A percentile compares a stretch with the other conserved stretches of the same genome.
phyloP scores from a whole-genome alignment of 1,140 invertebrate species.

The Zaprionus tsacasi region DNA sequence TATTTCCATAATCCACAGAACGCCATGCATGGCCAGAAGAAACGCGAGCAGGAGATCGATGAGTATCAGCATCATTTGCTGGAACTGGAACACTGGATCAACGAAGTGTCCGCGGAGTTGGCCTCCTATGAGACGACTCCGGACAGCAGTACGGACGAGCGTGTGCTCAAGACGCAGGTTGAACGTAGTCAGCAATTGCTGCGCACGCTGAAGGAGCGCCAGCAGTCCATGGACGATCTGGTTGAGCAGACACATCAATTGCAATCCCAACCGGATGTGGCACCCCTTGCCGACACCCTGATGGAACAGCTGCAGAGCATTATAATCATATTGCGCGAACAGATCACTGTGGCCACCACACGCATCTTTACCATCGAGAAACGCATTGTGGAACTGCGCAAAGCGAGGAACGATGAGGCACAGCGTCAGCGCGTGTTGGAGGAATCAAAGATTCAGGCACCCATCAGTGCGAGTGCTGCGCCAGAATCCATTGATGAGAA shows the following conservation, averaged over 20 bases:
- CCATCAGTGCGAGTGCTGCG: constrained; percentile 23
- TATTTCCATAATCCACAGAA: constrained; percentile 64
- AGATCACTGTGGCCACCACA: constrained; percentile 76
- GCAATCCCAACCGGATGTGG: constrained; percentile 76
- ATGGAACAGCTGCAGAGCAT: constrained; percentile 78
- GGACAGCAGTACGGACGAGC: constrained; percentile 69
- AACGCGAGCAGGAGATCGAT: constrained; percentile 86
- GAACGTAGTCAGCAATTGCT: constrained; percentile 72
- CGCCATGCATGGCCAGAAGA: constrained; percentile 85
- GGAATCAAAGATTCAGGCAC: constrained; percentile 67
- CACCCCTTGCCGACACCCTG: constrained; percentile 69
- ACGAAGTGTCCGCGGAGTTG: constrained; percentile 75
- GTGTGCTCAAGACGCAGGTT: constrained; percentile 70
- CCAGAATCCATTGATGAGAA: constrained; percentile 66
- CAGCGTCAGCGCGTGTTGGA: constrained; percentile 63
- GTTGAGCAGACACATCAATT: constrained; percentile 73
- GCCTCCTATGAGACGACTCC: constrained; percentile 70
- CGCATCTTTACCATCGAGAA: constrained; percentile 81
- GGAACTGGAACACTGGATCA: constrained; percentile 88
- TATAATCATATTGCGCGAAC: constrained; percentile 73
- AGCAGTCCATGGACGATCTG: constrained; percentile 78
- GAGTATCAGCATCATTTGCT: constrained; percentile 87
- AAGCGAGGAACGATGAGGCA: constrained; percentile 66
- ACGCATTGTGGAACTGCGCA: constrained; percentile 74
- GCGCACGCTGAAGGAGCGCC: constrained; percentile 75